Conservation (phyloP, 2,797 vertebrate species). For the Menidia menidia region DNA sequence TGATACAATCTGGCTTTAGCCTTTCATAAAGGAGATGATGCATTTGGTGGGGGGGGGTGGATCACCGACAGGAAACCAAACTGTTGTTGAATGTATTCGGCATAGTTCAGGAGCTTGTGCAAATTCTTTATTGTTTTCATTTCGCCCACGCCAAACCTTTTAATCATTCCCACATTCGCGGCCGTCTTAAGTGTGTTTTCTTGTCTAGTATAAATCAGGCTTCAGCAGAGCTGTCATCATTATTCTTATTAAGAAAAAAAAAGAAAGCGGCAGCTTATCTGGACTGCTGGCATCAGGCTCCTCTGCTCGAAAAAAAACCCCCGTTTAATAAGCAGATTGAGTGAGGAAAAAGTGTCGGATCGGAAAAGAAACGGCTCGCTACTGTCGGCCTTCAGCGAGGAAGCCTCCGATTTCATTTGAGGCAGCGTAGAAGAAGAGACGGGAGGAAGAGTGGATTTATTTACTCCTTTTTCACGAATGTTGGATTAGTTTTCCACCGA, state of each 20-base stretch:
- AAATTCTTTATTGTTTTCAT: neutral
- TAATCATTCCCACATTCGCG: neutral
- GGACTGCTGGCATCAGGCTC: neutral
- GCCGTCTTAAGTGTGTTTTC: neutral
- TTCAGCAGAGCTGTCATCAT: neutral
- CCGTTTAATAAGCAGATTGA: neutral
- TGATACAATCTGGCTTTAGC: constrained; percentile 31
- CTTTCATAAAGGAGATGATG: constrained; percentile 15
- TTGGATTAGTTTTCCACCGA: neutral
- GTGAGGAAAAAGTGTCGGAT: neutral
- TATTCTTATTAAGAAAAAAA: neutral
- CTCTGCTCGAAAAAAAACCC: neutral
- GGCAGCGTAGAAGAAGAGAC: neutral
- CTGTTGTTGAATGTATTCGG: neutral
- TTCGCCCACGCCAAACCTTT: neutral
- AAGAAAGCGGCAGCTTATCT: neutral
- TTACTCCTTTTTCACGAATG: too few relatives aligned
- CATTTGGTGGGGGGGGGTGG: too few relatives aligned
- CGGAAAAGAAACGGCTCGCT: neutral
- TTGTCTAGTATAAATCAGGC: neutral
- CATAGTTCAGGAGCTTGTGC: neutral
- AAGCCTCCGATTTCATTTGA: neutral
- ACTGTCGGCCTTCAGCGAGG: neutral
- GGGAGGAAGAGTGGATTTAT: too few relatives aligned
- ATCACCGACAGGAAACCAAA: neutral